Conservation (phyloP, 1,140 invertebrate species). For the Rhizoglyphus robini region DNA sequence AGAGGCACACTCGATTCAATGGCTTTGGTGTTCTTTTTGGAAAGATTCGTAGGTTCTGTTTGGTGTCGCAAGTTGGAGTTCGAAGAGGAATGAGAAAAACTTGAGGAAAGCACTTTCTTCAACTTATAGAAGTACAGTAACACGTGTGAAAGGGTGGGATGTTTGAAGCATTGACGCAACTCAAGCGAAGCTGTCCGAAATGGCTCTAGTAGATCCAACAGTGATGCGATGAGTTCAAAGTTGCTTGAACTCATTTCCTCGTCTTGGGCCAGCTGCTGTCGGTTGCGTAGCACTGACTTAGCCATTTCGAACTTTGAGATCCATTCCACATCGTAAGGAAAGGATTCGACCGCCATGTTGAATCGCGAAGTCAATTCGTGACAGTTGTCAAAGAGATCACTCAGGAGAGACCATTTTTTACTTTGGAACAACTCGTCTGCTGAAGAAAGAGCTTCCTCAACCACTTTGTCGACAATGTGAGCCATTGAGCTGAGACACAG, state of each 20-base stretch:
- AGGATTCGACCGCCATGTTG: slow-evolving; percentile 1
- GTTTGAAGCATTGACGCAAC: slow-evolving; percentile 13
- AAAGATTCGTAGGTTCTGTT: background rate
- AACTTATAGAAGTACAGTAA: slow-evolving; percentile 21
- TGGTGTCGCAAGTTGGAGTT: background rate
- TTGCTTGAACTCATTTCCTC: slow-evolving; percentile 1
- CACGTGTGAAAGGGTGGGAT: slow-evolving; percentile 22
- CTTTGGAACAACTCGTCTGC: background rate
- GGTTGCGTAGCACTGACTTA: background rate
- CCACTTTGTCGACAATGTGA: slow-evolving; percentile 18
- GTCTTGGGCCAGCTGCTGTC: slow-evolving; percentile 1
- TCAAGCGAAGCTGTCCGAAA: slow-evolving; percentile 19
- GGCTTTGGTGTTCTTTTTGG: background rate
- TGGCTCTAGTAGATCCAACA: slow-evolving; percentile 19
- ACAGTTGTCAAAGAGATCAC: slow-evolving; percentile 1
- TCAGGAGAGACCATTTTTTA: background rate
- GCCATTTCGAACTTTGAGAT: slow-evolving; percentile 20
- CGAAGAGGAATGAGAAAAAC: background rate
- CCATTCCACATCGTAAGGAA: slow-evolving; percentile 12
- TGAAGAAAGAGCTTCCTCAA: slow-evolving; percentile 14
- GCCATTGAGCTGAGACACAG: slow-evolving; percentile 21
- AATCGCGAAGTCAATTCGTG: background rate
- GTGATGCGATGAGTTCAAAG: slow-evolving; percentile 6
- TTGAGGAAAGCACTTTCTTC: slow-evolving; percentile 9
- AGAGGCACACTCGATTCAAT: background rate